These are phyloP conservation scores for Alcedo atthis DNA, from an alignment of 2,797 vertebrate genomes.

Conservation along the genomic window DNA sequence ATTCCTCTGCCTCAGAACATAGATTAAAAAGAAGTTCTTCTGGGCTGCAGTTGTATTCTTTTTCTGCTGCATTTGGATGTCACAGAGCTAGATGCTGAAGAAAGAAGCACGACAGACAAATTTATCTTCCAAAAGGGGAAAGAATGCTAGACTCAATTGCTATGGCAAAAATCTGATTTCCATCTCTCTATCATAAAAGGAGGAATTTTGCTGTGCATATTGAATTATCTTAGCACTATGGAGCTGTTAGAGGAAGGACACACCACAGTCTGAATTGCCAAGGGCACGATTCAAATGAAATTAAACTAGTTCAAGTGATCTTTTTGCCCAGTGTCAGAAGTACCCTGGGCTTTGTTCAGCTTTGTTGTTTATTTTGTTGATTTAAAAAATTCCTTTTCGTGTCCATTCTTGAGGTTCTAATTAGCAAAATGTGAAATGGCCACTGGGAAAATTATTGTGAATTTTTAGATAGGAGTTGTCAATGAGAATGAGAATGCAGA, in stretches of 20 bases:
- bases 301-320: background rate
- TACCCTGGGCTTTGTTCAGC: background rate
- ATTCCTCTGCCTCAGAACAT: background rate
- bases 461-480: background rate
- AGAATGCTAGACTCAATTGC: constrained; percentile 19
- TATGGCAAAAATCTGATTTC: constrained; percentile 26
- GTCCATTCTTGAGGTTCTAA: background rate
- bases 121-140: constrained; percentile 1
- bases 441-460: background rate
- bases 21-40: background rate
- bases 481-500: background rate
- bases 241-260: background rate
- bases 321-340: constrained; percentile 25
- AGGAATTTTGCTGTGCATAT: background rate
- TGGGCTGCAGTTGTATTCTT: background rate
- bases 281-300: constrained; percentile 17
- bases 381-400: constrained; percentile 10
- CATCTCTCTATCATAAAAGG: background rate
- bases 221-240: background rate
- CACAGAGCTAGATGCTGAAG: background rate
- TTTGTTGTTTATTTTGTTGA: background rate
- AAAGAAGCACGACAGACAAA: background rate
- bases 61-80: background rate
- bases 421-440: constrained; percentile 2
- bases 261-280: background rate